Evolutionary conservation across 2,797 vertebrate species (phyloP).

Genomic region (Myotis daubentonii): DNA sequence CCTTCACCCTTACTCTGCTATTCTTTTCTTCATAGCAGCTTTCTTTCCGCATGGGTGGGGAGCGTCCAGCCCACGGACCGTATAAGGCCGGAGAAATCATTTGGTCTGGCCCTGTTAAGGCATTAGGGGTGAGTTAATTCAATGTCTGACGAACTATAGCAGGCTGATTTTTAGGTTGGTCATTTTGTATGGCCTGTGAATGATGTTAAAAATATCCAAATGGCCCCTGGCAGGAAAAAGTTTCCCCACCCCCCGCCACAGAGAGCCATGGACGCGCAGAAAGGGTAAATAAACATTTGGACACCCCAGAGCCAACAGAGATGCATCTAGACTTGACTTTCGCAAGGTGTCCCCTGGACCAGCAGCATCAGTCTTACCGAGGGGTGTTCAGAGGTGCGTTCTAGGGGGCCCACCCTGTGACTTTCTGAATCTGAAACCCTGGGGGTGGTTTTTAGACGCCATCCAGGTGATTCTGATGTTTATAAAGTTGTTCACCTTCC

Average conservation of each 20-base stretch:
- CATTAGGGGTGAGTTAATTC: too few species aligned
- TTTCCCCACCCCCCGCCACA: background rate
- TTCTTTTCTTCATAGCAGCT: background rate
- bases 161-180: too few species aligned
- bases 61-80: too few species aligned
- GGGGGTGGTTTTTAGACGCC: background rate
- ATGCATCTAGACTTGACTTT: background rate
- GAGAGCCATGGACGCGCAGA: background rate
- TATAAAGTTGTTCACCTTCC: background rate
- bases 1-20: rapidly evolving
- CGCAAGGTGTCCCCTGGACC: background rate
- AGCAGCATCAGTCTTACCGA: background rate
- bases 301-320: background rate
- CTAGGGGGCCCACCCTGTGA: background rate
- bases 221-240: too few species aligned
- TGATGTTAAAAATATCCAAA: too few species aligned
- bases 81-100: too few species aligned
- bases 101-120: too few species aligned
- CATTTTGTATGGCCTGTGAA: too few species aligned
- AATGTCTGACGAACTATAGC: too few species aligned
- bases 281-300: background rate
- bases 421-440: background rate
- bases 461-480: background rate
- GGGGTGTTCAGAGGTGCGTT: background rate
- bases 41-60: background rate